Conservation (phyloP, 1,140 invertebrate genomes). For the Aphaenogaster rudis region DNA sequence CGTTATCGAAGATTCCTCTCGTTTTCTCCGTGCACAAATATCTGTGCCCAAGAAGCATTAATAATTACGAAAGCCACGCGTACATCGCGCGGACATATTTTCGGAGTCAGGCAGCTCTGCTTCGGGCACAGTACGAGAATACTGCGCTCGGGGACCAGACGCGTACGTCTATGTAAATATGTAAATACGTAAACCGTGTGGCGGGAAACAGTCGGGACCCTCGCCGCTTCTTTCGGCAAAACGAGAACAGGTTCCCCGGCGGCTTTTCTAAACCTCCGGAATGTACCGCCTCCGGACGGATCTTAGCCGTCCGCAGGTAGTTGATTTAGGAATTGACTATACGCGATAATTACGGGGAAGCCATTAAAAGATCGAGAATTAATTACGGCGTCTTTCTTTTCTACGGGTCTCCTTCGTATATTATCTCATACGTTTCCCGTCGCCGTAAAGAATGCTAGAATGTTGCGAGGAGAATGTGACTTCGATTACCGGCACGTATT, state of each 20-base stretch:
- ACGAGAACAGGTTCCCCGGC: slow-evolving; percentile 73
- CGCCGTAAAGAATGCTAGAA: background rate
- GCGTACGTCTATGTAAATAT: slow-evolving; percentile 66
- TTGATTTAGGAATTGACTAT: slow-evolving; percentile 38
- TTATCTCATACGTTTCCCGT: slow-evolving; percentile 5
- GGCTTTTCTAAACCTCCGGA: slow-evolving; percentile 61
- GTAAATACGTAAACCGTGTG: slow-evolving; percentile 69
- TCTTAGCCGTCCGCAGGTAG: slow-evolving; percentile 29
- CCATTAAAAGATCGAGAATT: slow-evolving; percentile 32
- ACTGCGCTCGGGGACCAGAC: slow-evolving; percentile 10
- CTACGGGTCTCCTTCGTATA: background rate
- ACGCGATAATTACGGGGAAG: slow-evolving; percentile 21
- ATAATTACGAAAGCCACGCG: slow-evolving; percentile 25
- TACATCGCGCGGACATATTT: background rate
- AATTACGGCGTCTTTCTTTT: slow-evolving; percentile 14
- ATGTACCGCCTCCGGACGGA: slow-evolving; percentile 53
- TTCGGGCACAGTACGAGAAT: slow-evolving; percentile 1
- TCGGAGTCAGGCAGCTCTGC: background rate
- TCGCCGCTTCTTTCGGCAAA: slow-evolving; percentile 70
- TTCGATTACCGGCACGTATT: background rate
- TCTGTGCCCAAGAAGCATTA: background rate
- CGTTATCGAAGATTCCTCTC: background rate
- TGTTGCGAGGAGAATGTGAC: background rate
- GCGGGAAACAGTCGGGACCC: slow-evolving; percentile 64
- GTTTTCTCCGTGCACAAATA: background rate